Percentiles rank a stretch among this genome's conserved stretches.
Conservation (phyloP, 2,113 vertebrate genomes). For the Dendrocopos noguchii region DNA sequence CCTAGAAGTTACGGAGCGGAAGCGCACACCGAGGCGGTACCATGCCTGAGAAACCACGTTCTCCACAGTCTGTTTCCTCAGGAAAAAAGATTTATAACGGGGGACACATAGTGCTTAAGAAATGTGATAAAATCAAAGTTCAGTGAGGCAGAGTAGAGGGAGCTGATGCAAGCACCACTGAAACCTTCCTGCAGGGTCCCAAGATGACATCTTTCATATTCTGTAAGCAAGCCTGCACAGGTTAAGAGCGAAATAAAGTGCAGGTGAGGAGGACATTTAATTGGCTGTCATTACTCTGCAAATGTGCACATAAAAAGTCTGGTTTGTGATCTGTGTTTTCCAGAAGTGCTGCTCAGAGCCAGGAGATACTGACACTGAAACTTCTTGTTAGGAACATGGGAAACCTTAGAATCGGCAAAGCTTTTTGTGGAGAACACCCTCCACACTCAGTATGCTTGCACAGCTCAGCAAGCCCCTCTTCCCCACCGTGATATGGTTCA, state of each 20-base stretch:
- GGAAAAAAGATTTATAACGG: not conserved
- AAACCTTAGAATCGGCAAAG: not conserved
- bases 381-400: not conserved
- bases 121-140: not conserved
- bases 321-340: not conserved
- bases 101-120: not conserved
- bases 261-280: not conserved
- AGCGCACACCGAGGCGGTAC: not conserved
- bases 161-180: not conserved
- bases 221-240: not conserved
- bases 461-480: not conserved
- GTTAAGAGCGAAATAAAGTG: not conserved
- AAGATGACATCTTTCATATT: not conserved
- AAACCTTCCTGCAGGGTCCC: not conserved
- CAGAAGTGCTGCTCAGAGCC: not conserved
- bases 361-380: not conserved
- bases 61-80: not conserved
- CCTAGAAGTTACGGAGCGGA: not conserved
- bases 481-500: not conserved
- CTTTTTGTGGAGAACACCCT: not conserved
- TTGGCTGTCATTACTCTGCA: not conserved
- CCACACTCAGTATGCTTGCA: not conserved
- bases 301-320: not conserved
- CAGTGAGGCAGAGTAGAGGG: not conserved
- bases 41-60: not conserved